Percentiles rank a stretch among this genome's conserved stretches.
These are phyloP conservation scores for Meleagris gallopavo DNA, from an alignment of 2,113 vertebrate species.

Conservation along the genomic window DNA sequence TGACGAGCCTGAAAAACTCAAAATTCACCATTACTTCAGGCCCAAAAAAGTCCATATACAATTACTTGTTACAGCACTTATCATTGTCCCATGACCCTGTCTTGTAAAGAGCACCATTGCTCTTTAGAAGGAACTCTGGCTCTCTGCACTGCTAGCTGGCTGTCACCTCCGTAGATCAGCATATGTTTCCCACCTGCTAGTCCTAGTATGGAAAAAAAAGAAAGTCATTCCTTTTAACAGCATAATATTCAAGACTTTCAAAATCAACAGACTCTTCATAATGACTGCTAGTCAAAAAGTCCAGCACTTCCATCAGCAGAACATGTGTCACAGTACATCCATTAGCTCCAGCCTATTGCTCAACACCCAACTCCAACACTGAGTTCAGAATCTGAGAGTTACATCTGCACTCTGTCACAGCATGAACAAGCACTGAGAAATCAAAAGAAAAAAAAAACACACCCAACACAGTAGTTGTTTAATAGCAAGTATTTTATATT, in stretches of 20 bases:
- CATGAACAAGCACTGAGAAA: background rate
- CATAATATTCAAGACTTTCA: background rate
- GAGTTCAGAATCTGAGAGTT: background rate
- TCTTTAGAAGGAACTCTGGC: background rate
- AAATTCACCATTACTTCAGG: background rate
- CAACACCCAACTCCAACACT: background rate
- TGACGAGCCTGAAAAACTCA: background rate
- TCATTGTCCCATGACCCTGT: background rate
- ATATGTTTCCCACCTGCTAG: background rate
- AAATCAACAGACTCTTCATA: background rate
- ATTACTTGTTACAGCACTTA: background rate
- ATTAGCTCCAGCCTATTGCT: background rate
- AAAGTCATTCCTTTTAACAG: background rate
- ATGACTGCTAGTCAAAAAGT: background rate
- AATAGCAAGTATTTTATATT: background rate
- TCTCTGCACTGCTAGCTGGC: background rate
- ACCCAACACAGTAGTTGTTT: background rate
- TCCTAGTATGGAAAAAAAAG: background rate
- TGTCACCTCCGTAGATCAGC: background rate
- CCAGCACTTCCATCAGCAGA: background rate
- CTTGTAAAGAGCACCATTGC: background rate
- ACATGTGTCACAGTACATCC: background rate
- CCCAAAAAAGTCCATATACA: background rate
- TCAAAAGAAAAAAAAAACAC: background rate
- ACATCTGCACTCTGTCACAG: background rate